These are phyloP conservation scores for Aurelia aurita complex sp. Pacific DNA, from an alignment of 30 jellyfish, hydroid and myxozoan species.

Conservation along the genomic window DNA sequence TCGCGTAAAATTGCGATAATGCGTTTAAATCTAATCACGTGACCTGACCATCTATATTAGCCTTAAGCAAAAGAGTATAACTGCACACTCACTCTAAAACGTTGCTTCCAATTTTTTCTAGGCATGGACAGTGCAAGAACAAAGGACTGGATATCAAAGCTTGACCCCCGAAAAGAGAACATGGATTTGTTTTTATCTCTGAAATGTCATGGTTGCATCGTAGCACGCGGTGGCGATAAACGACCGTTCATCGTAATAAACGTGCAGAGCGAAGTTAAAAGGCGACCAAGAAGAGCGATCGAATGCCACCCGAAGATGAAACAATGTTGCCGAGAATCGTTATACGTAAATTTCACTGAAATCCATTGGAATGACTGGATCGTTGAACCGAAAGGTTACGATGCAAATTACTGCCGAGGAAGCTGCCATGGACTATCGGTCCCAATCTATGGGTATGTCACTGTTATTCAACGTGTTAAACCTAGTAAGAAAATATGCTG, in stretches of 20 bases:
- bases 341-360: constrained; percentile 69
- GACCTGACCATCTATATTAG: no score
- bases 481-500: constrained; percentile 60
- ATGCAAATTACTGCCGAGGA: constrained; percentile 76
- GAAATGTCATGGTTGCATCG: constrained; percentile 58
- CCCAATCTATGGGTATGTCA: constrained; percentile 74
- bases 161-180: constrained; percentile 47
- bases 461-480: constrained; percentile 47
- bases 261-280: constrained; percentile 36
- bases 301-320: constrained; percentile 52
- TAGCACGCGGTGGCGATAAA: constrained; percentile 61
- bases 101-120: neutral
- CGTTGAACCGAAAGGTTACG: constrained; percentile 71
- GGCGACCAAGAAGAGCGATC: constrained; percentile 40
- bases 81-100: no score
- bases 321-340: constrained; percentile 76
- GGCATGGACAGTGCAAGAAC: constrained; percentile 67
- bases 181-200: constrained; percentile 49
- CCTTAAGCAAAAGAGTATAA: no score
- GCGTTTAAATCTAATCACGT: no score
- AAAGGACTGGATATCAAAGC: constrained; percentile 56
- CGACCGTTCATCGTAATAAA: constrained; percentile 71
- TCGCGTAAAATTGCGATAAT: no score
- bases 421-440: constrained; percentile 58
- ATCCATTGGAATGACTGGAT: constrained; percentile 88